These are phyloP conservation scores for Sinocyclocheilus maitianheensis DNA, from an alignment of 2,113 vertebrate genomes.

Conservation along the genomic window DNA sequence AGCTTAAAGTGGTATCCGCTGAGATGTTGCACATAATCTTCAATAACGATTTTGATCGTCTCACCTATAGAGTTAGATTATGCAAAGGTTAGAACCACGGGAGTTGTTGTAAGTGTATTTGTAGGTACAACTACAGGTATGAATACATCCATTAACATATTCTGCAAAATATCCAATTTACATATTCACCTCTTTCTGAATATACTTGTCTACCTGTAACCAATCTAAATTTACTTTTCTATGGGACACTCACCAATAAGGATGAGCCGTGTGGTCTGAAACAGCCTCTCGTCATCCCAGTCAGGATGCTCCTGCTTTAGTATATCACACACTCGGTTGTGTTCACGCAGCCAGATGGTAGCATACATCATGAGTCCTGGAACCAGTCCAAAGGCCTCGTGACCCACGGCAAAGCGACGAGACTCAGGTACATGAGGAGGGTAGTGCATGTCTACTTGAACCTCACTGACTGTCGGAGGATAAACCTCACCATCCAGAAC, in stretches of 20 bases:
- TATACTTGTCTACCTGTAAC: not conserved
- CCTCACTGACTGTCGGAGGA: conserved; percentile 86
- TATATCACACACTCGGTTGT: conserved; percentile 92
- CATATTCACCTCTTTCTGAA: not conserved
- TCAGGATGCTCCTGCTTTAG: conserved; percentile 86
- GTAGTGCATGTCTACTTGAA: conserved; percentile 89
- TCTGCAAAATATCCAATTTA: not conserved
- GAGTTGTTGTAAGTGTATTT: not conserved
- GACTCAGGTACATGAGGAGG: conserved; percentile 86
- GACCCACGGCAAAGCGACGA: conserved; percentile 88
- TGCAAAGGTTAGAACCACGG: not conserved
- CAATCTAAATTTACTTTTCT: not conserved
- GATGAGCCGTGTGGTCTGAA: conserved; percentile 92
- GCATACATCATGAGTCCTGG: conserved; percentile 97
- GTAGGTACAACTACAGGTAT: not conserved
- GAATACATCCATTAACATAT: not conserved
- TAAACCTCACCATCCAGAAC: conserved; percentile 87
- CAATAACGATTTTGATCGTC: conserved; percentile 97
- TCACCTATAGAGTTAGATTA: conserved; percentile 77
- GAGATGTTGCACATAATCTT: conserved; percentile 97
- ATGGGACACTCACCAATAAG: conserved; percentile 83
- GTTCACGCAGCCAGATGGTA: conserved; percentile 93
- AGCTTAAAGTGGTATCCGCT: conserved; percentile 96
- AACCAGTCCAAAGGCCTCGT: conserved; percentile 93
- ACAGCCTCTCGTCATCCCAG: conserved; percentile 92